Evolutionary conservation across 2,888 invertebrate species (phyloP).

Genomic region (Augochlorella aurata): DNA sequence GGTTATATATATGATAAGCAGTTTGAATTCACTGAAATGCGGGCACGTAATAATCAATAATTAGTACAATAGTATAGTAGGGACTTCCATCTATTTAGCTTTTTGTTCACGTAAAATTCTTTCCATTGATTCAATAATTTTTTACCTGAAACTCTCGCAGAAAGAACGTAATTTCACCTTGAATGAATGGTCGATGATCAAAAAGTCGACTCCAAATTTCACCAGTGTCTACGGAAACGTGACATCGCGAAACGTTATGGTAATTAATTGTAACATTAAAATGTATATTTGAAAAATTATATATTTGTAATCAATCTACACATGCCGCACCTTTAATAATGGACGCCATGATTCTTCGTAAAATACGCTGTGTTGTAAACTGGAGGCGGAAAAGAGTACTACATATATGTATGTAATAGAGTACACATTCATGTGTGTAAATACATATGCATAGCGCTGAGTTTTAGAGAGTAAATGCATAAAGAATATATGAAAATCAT

Average conservation of each 20-base stretch:
- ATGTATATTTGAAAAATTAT: slow-evolving; percentile 13
- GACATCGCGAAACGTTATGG: slow-evolving; percentile 45
- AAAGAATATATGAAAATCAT: no score
- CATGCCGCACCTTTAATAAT: slow-evolving; percentile 78
- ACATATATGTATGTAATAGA: neutral
- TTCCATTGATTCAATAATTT: neutral
- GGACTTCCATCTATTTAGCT: no score
- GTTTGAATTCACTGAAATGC: neutral
- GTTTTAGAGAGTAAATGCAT: no score
- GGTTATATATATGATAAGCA: neutral
- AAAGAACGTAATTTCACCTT: slow-evolving; percentile 92
- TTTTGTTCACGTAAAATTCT: neutral
- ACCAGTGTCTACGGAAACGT: slow-evolving; percentile 86
- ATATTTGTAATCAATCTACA: slow-evolving; percentile 51
- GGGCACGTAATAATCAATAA: neutral
- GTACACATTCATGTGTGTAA: neutral
- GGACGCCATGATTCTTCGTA: slow-evolving; percentile 75
- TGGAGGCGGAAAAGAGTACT: neutral
- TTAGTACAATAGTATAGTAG: neutral
- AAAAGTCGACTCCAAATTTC: slow-evolving; percentile 93
- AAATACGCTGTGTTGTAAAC: neutral
- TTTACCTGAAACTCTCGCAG: slow-evolving; percentile 93
- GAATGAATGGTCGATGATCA: slow-evolving; percentile 93
- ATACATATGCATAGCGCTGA: no score
- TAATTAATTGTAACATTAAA: slow-evolving; percentile 20